A percentile compares a stretch with the other conserved stretches of the same genome.
phyloP scores from a whole-genome alignment of 2,113 vertebrate species.

The Ifrita kowaldi region DNA sequence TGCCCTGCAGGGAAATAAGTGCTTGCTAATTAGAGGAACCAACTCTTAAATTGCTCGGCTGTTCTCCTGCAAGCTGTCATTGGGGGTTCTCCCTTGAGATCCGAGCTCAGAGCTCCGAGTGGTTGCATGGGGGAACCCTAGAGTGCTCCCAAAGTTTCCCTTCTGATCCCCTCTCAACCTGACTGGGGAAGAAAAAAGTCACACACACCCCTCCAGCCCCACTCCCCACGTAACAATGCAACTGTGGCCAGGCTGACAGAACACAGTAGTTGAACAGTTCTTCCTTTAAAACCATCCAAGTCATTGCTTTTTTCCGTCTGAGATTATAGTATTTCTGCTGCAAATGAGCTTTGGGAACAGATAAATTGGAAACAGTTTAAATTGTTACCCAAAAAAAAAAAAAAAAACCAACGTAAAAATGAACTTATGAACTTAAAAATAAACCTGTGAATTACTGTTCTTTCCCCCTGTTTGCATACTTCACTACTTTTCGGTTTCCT shows the following conservation, averaged over 20 bases:
- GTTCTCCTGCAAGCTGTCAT: background rate
- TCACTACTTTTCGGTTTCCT: background rate
- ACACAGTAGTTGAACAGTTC: background rate
- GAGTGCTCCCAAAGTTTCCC: background rate
- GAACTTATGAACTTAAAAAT: background rate
- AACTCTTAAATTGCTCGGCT: background rate
- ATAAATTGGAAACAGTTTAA: background rate
- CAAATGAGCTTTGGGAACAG: background rate
- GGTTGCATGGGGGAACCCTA: background rate
- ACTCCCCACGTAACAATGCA: background rate
- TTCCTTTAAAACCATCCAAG: background rate
- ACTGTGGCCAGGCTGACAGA: background rate
- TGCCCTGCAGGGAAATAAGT: background rate
- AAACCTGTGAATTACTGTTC: background rate
- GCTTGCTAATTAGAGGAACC: background rate
- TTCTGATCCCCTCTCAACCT: background rate
- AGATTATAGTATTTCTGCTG: background rate
- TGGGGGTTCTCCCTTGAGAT: background rate
- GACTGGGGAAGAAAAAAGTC: background rate
- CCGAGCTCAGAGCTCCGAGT: background rate
- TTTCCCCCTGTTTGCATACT: background rate
- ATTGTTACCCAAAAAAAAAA: background rate
- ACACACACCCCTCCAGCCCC: rapidly evolving
- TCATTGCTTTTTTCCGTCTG: background rate
- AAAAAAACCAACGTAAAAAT: too few relatives aligned